A percentile compares a stretch with the other conserved stretches of the same genome.
Conservation (phyloP, 2,888 invertebrate species). For the Argyresthia goedartella region DNA sequence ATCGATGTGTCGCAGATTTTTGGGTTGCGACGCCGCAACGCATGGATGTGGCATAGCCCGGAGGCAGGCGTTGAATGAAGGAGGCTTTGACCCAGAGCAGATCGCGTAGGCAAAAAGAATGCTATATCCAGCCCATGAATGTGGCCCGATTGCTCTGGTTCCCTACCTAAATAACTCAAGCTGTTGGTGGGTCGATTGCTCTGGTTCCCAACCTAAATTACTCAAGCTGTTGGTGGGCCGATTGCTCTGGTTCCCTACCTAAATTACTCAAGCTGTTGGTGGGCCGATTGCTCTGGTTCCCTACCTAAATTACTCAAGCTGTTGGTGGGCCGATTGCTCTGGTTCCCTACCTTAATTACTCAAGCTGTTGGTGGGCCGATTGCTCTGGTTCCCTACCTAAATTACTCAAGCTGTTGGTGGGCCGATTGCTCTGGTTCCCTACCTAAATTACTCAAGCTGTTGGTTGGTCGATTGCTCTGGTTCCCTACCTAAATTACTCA, state of each 20-base stretch:
- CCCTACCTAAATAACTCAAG: slow-evolving; percentile 90
- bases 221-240: slow-evolving; percentile 98
- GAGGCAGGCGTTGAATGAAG: too few species aligned
- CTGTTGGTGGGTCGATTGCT: too few species aligned
- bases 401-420: slow-evolving; percentile 98
- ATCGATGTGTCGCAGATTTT: too few species aligned
- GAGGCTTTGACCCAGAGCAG: neutral
- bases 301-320: slow-evolving; percentile 95
- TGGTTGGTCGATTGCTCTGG: too few species aligned
- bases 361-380: slow-evolving; percentile 97
- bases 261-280: slow-evolving; percentile 97
- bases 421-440: too few species aligned
- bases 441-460: slow-evolving; percentile 96
- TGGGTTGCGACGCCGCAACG: too few species aligned
- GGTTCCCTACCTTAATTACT: slow-evolving; percentile 88
- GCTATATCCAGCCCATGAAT: too few species aligned
- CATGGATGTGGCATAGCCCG: too few species aligned
- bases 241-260: slow-evolving; percentile 74
- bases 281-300: too few species aligned
- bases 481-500: slow-evolving; percentile 89
- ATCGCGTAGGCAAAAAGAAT: neutral
- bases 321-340: too few species aligned
- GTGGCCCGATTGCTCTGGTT: too few species aligned
- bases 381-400: slow-evolving; percentile 76
- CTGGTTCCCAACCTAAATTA: slow-evolving; percentile 82